Evolutionary conservation across 2,113 vertebrate species (phyloP), one percentile per base, ranked within the genome.

Genomic region (Clarias macrocephalus): DNA sequence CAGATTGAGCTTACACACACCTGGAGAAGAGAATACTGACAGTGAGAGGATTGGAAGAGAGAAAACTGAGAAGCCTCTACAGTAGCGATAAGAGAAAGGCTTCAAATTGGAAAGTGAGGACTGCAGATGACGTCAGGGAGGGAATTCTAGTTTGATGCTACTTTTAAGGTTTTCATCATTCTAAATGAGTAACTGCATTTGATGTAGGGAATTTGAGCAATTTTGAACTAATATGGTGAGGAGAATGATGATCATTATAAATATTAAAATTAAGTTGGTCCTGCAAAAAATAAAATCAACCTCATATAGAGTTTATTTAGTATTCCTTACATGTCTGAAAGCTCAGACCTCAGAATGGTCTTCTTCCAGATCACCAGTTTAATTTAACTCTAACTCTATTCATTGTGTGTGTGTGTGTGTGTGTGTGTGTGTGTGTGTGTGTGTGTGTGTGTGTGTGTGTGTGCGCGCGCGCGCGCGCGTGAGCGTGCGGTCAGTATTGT

Each of bases 401-500:
- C 28, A 73, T 48, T 19, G 8, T 5, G 42, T 42, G 6, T 42
- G 6, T 42, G 42, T 42, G 42, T 42, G 42, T 42, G 42, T 42
- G 6, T 42, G 87, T 77, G 80, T 83, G 37, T 0, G 30, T 72
- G 30, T 37, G 68, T 37, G 68, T 16, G 66, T 37, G 68, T 73
- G 70, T 73, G 70, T 42, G 85, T 63, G 87, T 86, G 85, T 85
- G 87, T 70, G 60, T 70, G 33, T 1, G 65, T 7, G 33, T n/a
- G n/a, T n/a, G n/a, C n/a, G n/a, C n/a, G n/a, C n/a, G n/a, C n/a
- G n/a, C n/a, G n/a, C n/a, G n/a, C n/a, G n/a, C n/a, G n/a, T n/a
- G n/a, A n/a, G n/a, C n/a, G n/a, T n/a, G n/a, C n/a, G n/a, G 33
- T 82, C 23, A 59, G 88, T 84, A 37, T 87, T 88, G 92, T 95